Base-by-base conservation (phyloP, 1,140 invertebrate species). In the Penaeus vannamei region DNA sequence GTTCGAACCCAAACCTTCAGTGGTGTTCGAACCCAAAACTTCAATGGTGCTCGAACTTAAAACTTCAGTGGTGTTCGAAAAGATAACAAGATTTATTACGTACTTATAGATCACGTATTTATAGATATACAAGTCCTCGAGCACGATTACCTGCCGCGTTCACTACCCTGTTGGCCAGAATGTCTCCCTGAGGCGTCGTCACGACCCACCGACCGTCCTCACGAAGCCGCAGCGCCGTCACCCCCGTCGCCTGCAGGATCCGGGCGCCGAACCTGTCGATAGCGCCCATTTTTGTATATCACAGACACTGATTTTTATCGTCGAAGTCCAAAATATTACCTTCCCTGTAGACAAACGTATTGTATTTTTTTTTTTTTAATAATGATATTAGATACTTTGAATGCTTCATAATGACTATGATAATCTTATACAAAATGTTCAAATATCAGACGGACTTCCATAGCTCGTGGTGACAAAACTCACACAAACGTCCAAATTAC, bases 71-170 rank as follows among this genome's bases (percentile, higher is more conserved):
- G 8, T 42, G 3, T 42, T 42, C 36, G 36, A 42, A 4, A 2
- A 42, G 36, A 7, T 42, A 42, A 42, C 36, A 42, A 7, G 36
- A 42, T 7, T n/a, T n/a, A n/a, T n/a, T n/a, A n/a, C n/a, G n/a
- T n/a, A n/a, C n/a, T n/a, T n/a, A n/a, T n/a, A n/a, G n/a, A 23
- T 26, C n/a, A 46, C 53, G 59, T 81, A 81, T 81, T 46, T 81
- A 46, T 81, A 53, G 8, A 46, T 53, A 46, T 53, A 81, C 59
- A 81, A 23, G 59, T 81, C 10, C 53, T 12, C 10, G 53, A 53
- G 53, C 19, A 23, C 10, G 46, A 42, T 64, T 86, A 93, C 93
- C 93, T 85, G 93, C 92, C 32, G 93, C 93, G 91, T 93, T 93
- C 26, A 93, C 91, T 17, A 93, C 91, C 59, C 91, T 90, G 2